phyloP scores from a whole-genome alignment of 2,113 vertebrate species.

The Barbus barbus region DNA sequence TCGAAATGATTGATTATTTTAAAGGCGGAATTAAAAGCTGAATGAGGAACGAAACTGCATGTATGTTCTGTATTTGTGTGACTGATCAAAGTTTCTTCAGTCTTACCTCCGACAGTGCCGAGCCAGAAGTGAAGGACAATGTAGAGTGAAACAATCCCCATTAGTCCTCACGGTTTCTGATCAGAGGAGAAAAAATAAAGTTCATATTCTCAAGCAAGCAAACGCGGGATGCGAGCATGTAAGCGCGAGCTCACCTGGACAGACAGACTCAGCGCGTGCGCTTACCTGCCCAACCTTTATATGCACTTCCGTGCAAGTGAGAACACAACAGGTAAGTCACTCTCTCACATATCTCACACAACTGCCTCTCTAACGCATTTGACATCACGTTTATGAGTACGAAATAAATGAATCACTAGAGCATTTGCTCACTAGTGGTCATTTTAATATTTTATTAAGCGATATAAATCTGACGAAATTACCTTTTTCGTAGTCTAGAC shows the following conservation, averaged over 20 bases:
- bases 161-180: slow-evolving; percentile 87
- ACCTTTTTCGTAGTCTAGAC: neutral
- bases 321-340: slow-evolving; percentile 48
- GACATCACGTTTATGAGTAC: neutral
- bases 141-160: slow-evolving; percentile 91
- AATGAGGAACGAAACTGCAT: neutral
- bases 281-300: slow-evolving; percentile 71
- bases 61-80: neutral
- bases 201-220: slow-evolving; percentile 58
- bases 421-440: too few relatives aligned
- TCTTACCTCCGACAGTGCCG: slow-evolving; percentile 88
- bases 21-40: neutral
- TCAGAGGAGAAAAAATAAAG: slow-evolving; percentile 69
- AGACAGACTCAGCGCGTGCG: slow-evolving; percentile 60
- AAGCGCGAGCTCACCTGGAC: slow-evolving; percentile 74
- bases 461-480: too few relatives aligned
- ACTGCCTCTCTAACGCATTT: neutral
- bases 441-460: neutral
- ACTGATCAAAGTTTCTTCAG: neutral
- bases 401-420: too few relatives aligned
- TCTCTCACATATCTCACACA: neutral
- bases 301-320: slow-evolving; percentile 91
- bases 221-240: slow-evolving; percentile 4
- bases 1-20: neutral
- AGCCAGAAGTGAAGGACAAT: slow-evolving; percentile 88